A percentile compares a stretch with the other conserved stretches of the same genome.
These are phyloP conservation scores for Calliphora vicina DNA, from an alignment of 1,140 invertebrate genomes.

Conservation along the genomic window DNA sequence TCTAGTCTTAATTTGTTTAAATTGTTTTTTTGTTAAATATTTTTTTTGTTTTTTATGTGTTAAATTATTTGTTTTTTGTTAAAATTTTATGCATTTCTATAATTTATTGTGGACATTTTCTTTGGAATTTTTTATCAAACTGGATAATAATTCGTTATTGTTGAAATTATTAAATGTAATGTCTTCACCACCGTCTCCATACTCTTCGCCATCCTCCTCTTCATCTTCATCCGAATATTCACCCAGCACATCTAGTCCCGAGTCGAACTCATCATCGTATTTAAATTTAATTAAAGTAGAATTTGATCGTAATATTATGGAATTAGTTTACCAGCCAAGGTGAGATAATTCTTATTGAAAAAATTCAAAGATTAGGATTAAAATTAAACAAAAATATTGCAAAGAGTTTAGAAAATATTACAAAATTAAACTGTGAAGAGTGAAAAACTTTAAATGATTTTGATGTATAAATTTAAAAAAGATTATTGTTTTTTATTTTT, in stretches of 20 bases:
- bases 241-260: constrained; percentile 7
- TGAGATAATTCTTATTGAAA: constrained; percentile 27
- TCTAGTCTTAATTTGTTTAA: neutral
- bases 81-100: neutral
- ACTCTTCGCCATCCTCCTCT: constrained; percentile 7
- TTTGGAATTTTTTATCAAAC: constrained; percentile 35
- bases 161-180: constrained; percentile 38
- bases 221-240: constrained; percentile 14
- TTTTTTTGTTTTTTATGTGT: neutral
- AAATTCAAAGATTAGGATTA: neutral
- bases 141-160: constrained; percentile 37
- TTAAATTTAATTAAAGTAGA: constrained; percentile 58
- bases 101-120: constrained; percentile 15
- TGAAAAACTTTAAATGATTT: too few species aligned
- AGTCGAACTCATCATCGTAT: constrained; percentile 38
- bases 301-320: constrained; percentile 62
- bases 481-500: too few species aligned
- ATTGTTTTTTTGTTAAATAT: constrained; percentile 22
- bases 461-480: too few species aligned
- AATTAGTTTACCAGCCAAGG: constrained; percentile 59
- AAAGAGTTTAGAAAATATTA: neutral
- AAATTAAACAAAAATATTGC: neutral
- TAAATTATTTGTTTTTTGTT: neutral
- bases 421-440: too few species aligned
- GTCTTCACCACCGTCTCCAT: constrained; percentile 14